These are phyloP conservation scores for Tuberolachnus salignus DNA, from an alignment of 2,888 invertebrate genomes.

Conservation along the genomic window DNA sequence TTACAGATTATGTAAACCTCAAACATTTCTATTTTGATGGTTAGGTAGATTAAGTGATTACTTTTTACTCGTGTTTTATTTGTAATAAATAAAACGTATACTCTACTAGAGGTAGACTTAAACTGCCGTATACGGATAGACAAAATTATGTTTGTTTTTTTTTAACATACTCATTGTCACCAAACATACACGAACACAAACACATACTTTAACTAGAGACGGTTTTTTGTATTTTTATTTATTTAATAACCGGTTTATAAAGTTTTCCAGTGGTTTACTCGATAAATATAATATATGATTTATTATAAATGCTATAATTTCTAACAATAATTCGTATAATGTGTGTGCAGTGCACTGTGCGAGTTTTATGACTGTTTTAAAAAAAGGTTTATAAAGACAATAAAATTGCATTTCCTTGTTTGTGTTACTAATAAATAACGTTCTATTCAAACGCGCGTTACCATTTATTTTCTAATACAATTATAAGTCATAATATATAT, in stretches of 20 bases:
- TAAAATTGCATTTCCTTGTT: constrained; percentile 37
- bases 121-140: too few species aligned
- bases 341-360: background rate
- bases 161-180: too few species aligned
- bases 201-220: too few species aligned
- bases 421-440: constrained; percentile 20
- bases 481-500: background rate
- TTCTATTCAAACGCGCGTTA: constrained; percentile 7
- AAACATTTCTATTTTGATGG: too few species aligned
- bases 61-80: too few species aligned
- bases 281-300: background rate
- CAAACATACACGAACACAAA: too few species aligned
- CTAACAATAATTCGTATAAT: background rate
- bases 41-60: too few species aligned
- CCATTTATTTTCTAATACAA: constrained; percentile 24
- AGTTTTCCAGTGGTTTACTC: background rate
- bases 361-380: constrained; percentile 29
- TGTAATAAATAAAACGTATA: too few species aligned
- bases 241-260: constrained; percentile 13
- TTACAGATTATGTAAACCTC: too few species aligned
- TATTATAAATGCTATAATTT: constrained; percentile 6
- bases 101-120: too few species aligned
- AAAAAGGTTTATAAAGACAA: constrained; percentile 19
- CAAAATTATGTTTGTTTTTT: too few species aligned
- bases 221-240: too few species aligned